Base-by-base conservation (phyloP, 2,797 vertebrate species). In the Etheostoma nigrum region DNA sequence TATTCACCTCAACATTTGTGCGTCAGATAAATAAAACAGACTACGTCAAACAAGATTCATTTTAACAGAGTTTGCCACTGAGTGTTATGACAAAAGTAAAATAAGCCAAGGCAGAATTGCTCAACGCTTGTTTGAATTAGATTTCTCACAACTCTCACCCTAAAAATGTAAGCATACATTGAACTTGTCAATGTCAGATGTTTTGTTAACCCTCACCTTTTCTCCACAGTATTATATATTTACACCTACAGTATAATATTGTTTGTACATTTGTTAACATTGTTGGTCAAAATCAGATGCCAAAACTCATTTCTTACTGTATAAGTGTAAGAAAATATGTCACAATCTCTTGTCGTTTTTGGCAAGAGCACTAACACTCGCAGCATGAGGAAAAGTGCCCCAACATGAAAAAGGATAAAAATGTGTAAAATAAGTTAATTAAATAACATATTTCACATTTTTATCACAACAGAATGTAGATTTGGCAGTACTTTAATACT, bases 91-190 rank as follows among this genome's bases (percentile, higher is more conserved):
- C 16, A 27, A 21, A 76, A 74, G 91, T 81, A 92, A 95, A 74
- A 53, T 76, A 57, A 86, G 89, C 91, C 86, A 88, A 90, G 89
- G 84, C 86, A 70, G 80, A 78, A 61, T 83, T 85, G 87, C 88
- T 90, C 69, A 67, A 86, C 81, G 80, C 79, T 86, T 76, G 71
- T 82, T 91, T 77, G 53, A 82, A 84, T 83, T 88, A 61, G 59
- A 85, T 82, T 80, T 76, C 59, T 81, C 84, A 81, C 69, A 81
- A 95, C 93, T 94, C 91, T 93, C 95, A 95, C 95, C 93, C 77
- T 83, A 84, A 84, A 96, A 95, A 84, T 66, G 61, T 84, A 72
- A 78, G 79, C 83, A 76, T 90, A 54, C 76, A 88, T 91, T 91
- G 88, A 81, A 85, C 74, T 83, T 80, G 77, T 89, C 54, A 59